phyloP scores from a whole-genome alignment of 2,113 vertebrate species.

The Muntiacus reevesi region DNA sequence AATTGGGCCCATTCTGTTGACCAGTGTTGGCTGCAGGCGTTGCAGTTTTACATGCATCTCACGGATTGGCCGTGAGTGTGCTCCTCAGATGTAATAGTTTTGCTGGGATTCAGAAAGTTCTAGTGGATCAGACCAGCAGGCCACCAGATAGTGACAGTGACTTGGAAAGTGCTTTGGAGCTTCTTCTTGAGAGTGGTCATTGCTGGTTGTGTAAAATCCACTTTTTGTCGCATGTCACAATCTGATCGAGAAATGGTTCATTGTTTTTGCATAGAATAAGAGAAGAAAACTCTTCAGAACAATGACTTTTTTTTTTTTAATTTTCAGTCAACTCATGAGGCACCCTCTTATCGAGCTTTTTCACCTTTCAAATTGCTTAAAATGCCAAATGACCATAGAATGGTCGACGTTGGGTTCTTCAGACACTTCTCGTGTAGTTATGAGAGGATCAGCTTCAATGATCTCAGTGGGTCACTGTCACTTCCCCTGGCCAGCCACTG shows the following conservation, averaged over 20 bases:
- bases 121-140: not conserved
- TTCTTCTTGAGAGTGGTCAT: not conserved
- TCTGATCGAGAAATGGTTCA: fast-evolving
- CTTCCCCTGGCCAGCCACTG: not conserved
- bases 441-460: not conserved
- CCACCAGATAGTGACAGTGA: not conserved
- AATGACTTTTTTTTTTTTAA: not conserved
- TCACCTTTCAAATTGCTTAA: not conserved
- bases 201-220: not conserved
- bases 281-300: not conserved
- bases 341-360: not conserved
- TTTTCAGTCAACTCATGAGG: not conserved
- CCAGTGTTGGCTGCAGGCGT: not conserved
- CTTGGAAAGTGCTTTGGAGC: not conserved
- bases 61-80: not conserved
- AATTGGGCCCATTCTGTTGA: not conserved
- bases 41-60: not conserved
- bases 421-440: not conserved
- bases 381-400: not conserved
- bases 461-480: not conserved
- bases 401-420: not conserved
- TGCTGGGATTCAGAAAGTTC: not conserved
- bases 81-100: not conserved
- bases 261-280: not conserved
- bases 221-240: not conserved